These are phyloP conservation scores for Andrena flavipes DNA, from an alignment of 2,888 invertebrate species.

Conservation along the genomic window DNA sequence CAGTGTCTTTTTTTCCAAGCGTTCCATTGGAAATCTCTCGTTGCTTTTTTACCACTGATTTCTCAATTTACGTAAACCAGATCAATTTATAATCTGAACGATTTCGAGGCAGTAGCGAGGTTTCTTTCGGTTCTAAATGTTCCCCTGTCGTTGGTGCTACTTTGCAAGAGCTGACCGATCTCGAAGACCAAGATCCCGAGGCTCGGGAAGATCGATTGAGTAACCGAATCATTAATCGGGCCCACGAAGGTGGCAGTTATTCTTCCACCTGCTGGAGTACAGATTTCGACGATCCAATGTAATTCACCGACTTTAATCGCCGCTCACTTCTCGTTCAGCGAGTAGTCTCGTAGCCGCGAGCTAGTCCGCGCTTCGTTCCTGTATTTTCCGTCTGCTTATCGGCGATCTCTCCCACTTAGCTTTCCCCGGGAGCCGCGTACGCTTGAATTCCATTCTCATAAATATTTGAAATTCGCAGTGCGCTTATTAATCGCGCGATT, in stretches of 20 bases:
- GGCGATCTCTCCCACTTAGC: conserved; percentile 57
- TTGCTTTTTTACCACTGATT: background rate
- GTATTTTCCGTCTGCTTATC: conserved; percentile 62
- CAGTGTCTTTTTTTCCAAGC: no score
- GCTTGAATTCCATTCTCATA: conserved; percentile 60
- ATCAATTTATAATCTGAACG: background rate
- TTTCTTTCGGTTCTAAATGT: background rate
- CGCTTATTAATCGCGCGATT: conserved; percentile 60
- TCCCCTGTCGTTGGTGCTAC: background rate
- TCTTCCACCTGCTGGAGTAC: conserved; percentile 21
- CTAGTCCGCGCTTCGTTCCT: conserved; percentile 23
- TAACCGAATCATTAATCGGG: conserved; percentile 29
- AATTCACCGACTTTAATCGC: conserved; percentile 35
- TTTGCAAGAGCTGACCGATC: background rate
- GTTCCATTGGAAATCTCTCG: background rate
- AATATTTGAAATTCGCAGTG: conserved; percentile 63
- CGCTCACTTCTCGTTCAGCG: conserved; percentile 41
- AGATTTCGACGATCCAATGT: conserved; percentile 34
- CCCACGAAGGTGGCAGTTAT: conserved; percentile 29
- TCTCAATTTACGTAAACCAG: background rate
- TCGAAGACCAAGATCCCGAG: conserved; percentile 17
- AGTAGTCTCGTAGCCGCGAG: background rate
- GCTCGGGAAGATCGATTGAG: conserved; percentile 30
- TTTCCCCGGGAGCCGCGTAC: conserved; percentile 42
- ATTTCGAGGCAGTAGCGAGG: no score